phyloP scores from a whole-genome alignment of 2,113 vertebrate genomes.

The Zosterops japonicus region DNA sequence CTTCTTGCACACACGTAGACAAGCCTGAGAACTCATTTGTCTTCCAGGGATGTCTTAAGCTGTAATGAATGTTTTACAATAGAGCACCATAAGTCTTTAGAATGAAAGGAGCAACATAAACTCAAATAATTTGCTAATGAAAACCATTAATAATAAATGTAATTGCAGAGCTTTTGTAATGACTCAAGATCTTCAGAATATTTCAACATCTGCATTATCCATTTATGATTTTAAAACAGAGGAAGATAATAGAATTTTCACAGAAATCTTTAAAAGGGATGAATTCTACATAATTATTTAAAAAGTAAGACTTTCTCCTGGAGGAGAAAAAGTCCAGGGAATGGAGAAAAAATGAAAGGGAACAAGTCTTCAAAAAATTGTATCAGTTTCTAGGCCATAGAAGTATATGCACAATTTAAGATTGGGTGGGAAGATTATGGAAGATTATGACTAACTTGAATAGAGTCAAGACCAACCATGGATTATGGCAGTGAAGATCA shows the following conservation, averaged over 20 bases:
- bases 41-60: not conserved
- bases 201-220: not conserved
- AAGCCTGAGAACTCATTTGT: not conserved
- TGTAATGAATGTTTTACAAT: not conserved
- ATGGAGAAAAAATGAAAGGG: not conserved
- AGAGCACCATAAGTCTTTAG: not conserved
- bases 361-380: not conserved
- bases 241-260: not conserved
- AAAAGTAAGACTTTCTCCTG: not conserved
- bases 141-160: not conserved
- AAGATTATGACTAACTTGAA: not conserved
- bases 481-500: not conserved
- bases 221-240: not conserved
- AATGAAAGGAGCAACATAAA: not conserved
- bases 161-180: not conserved
- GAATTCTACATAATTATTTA: not conserved
- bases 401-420: not conserved
- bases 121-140: not conserved
- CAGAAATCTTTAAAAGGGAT: not conserved
- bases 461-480: not conserved
- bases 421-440: accelerated
- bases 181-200: not conserved
- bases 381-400: not conserved
- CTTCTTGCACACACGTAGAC: not conserved
- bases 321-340: not conserved